Conservation (phyloP, 2,797 vertebrate genomes). For the Cyprinella venusta region DNA sequence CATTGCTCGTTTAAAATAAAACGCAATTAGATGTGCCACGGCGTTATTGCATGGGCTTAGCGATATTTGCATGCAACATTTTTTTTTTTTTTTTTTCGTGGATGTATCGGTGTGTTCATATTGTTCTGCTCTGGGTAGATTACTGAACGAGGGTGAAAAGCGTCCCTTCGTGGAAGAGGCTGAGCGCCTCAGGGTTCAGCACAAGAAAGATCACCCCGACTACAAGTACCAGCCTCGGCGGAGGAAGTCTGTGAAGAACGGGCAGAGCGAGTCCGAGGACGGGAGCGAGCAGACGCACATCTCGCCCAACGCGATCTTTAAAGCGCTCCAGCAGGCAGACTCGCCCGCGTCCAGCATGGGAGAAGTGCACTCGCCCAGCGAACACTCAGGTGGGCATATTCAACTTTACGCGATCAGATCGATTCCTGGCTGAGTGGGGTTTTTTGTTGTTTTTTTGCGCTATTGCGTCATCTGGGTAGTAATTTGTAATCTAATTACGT, state of each 20-base stretch:
- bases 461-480: constrained; percentile 20
- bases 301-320: constrained; percentile 95
- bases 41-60: too few relatives aligned
- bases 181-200: constrained; percentile 93
- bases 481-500: background rate
- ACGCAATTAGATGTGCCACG: too few relatives aligned
- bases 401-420: background rate
- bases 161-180: constrained; percentile 96
- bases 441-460: too few relatives aligned
- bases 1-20: background rate
- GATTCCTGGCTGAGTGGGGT: background rate
- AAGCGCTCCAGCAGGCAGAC: constrained; percentile 93
- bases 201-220: constrained; percentile 97
- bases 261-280: constrained; percentile 89
- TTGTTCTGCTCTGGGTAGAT: constrained; percentile 69
- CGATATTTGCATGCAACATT: background rate
- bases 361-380: constrained; percentile 92
- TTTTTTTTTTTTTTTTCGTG: background rate
- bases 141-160: constrained; percentile 94
- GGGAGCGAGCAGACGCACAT: constrained; percentile 91
- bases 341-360: constrained; percentile 96
- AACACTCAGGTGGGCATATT: constrained; percentile 87
- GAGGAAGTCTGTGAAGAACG: constrained; percentile 94
- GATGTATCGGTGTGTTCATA: background rate
- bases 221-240: constrained; percentile 96